Conservation (phyloP, 2,113 vertebrate species). For the Mastomys coucha region DNA sequence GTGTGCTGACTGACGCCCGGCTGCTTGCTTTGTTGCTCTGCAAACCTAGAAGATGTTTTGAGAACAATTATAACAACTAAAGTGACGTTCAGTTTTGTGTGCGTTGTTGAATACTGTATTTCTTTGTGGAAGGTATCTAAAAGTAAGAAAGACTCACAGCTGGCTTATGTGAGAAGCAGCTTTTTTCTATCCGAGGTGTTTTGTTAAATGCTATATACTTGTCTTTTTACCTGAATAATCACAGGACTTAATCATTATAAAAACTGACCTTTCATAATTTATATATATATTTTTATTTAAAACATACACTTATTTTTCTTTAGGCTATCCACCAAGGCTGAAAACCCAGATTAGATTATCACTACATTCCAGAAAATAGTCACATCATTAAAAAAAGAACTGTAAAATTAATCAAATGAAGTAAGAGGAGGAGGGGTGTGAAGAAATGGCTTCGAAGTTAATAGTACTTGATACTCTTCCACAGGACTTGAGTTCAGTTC, state of each 20-base stretch:
- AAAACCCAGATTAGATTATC: background rate
- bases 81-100: background rate
- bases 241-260: background rate
- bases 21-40: background rate
- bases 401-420: conserved; percentile 16
- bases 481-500: background rate
- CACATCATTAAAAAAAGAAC: background rate
- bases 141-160: background rate
- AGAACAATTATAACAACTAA: background rate
- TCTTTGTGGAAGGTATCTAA: background rate
- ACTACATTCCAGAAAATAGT: background rate
- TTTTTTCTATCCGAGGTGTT: background rate
- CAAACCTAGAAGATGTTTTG: background rate
- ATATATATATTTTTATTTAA: background rate
- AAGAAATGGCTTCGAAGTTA: too few species aligned
- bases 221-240: background rate
- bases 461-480: background rate
- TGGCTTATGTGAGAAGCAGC: background rate
- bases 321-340: background rate
- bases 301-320: conserved; percentile 18
- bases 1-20: background rate
- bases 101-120: background rate
- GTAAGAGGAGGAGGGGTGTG: background rate
- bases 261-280: background rate
- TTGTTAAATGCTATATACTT: background rate